Evolutionary conservation across 2,888 invertebrate species (phyloP), one percentile per base, ranked within the genome.

Genomic region (Plemyria rubiginata): DNA sequence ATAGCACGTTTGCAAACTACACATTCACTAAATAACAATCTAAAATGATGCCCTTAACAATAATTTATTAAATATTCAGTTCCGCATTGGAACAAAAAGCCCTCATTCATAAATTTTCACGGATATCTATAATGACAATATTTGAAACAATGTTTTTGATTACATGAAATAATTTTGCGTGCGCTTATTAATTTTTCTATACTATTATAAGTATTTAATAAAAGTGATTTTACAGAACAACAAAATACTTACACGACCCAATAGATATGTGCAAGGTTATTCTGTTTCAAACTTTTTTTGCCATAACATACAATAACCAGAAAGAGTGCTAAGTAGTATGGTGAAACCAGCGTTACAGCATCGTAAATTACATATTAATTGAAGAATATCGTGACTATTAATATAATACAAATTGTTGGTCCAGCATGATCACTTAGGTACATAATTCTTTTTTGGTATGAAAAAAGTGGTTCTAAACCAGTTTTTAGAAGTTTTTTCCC

Each of bases 41-140:
- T 56, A 61, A 54, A 61, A 52, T 29, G 45, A 15, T 54, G 15
- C 62, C 50, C 58, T 50, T 49, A 62, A 55, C 29, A 54, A 51
- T 62, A 45, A 59, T n/a, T 28, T 1, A 4, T 49, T 61, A 32
- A 8, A 11, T 38, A 55, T 48, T 53, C 28, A 55, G 41, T 52
- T 43, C 15, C 49, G 52, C 45, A 38, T 22, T 56, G 51, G 41
- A 62, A 59, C 62, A 60, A 60, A 57, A 60, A 60, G 66, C 66
- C 54, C 53, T 59, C 54, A 62, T 66, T 62, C 60, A 62, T 66
- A 57, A 59, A 61, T 60, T 59, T 62, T 60, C 46, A 45, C 51
- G 15, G 28, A 51, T 43, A 52, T 45, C 48, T 51, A 41, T 28
- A 52, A 43, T 60, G 54, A 46, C 38, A 54, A 50, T 60, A 60